Conservation (phyloP, 37 sponge, comb jelly and placozoan species). For the Hexactinellida sp. region DNA sequence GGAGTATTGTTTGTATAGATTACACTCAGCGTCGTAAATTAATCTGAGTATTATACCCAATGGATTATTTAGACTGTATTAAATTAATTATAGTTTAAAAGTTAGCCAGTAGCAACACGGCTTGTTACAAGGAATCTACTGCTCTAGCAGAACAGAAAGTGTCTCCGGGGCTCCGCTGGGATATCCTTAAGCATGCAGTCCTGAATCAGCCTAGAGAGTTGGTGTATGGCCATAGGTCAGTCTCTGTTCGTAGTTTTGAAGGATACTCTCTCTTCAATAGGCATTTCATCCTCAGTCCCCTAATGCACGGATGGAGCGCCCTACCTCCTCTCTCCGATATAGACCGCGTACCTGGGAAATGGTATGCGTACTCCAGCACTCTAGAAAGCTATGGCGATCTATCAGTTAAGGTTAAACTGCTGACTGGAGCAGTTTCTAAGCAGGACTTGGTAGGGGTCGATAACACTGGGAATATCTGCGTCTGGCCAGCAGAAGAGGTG, state of each 20-base stretch:
- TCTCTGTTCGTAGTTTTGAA: background rate
- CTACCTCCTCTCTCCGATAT: background rate
- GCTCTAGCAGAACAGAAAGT: background rate
- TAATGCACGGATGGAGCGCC: background rate
- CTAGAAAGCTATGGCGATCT: background rate
- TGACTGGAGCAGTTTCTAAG: background rate
- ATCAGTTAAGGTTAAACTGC: no score
- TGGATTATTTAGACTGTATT: no score
- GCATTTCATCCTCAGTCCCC: background rate
- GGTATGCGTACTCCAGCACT: background rate
- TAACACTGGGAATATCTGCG: constrained; percentile 66
- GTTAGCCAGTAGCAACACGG: no score
- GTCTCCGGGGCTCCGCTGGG: background rate
- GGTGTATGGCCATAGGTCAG: background rate
- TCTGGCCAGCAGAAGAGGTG: constrained; percentile 68
- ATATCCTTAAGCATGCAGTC: background rate
- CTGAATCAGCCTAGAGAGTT: background rate
- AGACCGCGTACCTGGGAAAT: background rate
- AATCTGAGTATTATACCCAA: no score
- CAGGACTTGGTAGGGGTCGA: constrained; percentile 39
- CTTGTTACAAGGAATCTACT: no score
- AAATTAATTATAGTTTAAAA: no score
- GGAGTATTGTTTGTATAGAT: no score
- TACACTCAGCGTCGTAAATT: no score
- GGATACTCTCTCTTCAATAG: background rate